Evolutionary conservation across 2,797 vertebrate species (phyloP).

Genomic region (Xyrichtys novacula): DNA sequence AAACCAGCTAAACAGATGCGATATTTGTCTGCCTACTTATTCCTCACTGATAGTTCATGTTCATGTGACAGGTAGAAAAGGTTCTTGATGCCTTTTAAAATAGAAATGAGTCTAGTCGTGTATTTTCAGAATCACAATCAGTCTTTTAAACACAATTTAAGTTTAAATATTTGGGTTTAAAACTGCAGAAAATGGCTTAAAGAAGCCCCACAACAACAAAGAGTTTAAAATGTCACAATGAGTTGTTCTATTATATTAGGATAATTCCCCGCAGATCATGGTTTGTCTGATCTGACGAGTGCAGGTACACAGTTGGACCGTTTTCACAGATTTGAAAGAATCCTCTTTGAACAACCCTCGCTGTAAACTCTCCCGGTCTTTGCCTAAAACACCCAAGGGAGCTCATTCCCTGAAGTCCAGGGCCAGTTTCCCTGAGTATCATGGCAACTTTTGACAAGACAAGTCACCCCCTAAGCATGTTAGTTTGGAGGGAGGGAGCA

Average conservation of each 20-base stretch:
- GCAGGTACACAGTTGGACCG: conserved; percentile 53
- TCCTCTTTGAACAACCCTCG: conserved; percentile 43
- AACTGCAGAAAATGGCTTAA: not conserved
- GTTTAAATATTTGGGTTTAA: not conserved
- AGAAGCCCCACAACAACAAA: not conserved
- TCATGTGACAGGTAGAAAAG: not conserved
- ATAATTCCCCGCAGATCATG: conserved; percentile 25
- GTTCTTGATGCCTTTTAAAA: not conserved
- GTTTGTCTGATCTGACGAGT: conserved; percentile 25
- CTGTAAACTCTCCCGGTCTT: conserved; percentile 47
- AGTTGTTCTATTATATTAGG: conserved; percentile 16
- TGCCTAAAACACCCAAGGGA: conserved; percentile 30
- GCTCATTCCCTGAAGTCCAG: conserved; percentile 28
- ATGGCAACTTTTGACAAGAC: conserved; percentile 64
- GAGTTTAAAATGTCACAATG: not conserved
- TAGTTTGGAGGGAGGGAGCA: conserved; percentile 4
- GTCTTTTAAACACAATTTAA: not conserved
- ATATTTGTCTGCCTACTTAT: not conserved
- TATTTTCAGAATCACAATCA: not conserved
- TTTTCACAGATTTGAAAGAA: conserved; percentile 32
- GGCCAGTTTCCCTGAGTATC: conserved; percentile 45
- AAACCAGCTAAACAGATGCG: conserved; percentile 17
- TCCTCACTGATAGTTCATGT: not conserved
- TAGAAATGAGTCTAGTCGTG: not conserved
- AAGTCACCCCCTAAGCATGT: conserved; percentile 47